Conservation (phyloP, 2,113 vertebrate genomes). For the pig (Sus scrofa) region DNA sequence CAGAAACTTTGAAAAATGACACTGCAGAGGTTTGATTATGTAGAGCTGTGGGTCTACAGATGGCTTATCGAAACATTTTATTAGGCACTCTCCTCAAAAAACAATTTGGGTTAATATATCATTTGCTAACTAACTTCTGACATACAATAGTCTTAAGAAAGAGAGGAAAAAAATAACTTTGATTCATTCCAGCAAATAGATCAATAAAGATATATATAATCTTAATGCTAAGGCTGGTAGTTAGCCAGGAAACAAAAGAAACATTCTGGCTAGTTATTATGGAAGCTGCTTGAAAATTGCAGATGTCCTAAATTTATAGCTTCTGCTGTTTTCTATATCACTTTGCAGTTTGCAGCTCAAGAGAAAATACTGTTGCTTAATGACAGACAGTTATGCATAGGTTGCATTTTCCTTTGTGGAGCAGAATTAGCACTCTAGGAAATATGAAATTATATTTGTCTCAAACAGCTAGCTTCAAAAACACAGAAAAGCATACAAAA, state of each 20-base stretch:
- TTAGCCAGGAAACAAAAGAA: conserved; percentile 66
- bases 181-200: conserved; percentile 21
- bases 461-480: conserved; percentile 10
- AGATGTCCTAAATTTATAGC: conserved; percentile 59
- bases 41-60: neutral
- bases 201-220: conserved; percentile 55
- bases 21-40: neutral
- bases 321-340: conserved; percentile 62
- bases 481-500: neutral
- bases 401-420: conserved; percentile 3
- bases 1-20: conserved; percentile 32
- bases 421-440: conserved; percentile 60
- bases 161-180: neutral
- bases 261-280: conserved; percentile 47
- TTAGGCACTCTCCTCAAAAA: neutral
- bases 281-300: conserved; percentile 63
- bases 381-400: conserved; percentile 8
- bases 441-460: neutral
- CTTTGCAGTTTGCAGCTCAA: conserved; percentile 34
- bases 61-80: conserved; percentile 28
- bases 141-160: neutral
- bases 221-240: conserved; percentile 39
- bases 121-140: conserved; percentile 22
- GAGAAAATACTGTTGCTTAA: conserved; percentile 61
- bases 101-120: neutral